Conservation (phyloP, 1,140 invertebrate species). For the Tetragonula clypearis region DNA sequence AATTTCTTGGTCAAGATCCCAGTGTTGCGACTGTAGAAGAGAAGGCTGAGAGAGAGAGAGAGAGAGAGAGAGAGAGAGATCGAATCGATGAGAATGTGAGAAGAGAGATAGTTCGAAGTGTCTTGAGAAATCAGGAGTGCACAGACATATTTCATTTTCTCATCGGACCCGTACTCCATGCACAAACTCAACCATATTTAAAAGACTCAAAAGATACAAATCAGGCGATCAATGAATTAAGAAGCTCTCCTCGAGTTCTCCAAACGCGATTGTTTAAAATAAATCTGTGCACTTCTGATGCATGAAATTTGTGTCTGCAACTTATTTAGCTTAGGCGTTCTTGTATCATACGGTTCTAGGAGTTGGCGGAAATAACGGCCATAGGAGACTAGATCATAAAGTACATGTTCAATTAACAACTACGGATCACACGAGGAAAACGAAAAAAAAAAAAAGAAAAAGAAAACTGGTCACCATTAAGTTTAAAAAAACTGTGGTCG, state of each 20-base stretch:
- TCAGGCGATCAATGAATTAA: no score
- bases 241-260: neutral
- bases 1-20: neutral
- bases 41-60: neutral
- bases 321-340: constrained; percentile 24
- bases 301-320: neutral
- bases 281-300: constrained; percentile 26
- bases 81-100: neutral
- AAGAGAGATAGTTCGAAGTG: neutral
- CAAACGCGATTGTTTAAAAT: neutral
- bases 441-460: no score
- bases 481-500: constrained; percentile 31
- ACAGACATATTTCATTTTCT: neutral
- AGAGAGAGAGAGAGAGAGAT: no score
- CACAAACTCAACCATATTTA: neutral
- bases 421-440: constrained; percentile 7
- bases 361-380: constrained; percentile 26
- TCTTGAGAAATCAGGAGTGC: constrained; percentile 16
- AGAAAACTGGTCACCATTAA: constrained; percentile 46
- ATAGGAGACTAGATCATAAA: constrained; percentile 42
- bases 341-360: constrained; percentile 26
- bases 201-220: neutral
- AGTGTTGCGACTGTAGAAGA: neutral
- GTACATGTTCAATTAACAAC: constrained; percentile 43
- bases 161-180: neutral